These are phyloP conservation scores for Bombycilla garrulus DNA, from an alignment of 2,113 vertebrate species.

Conservation along the genomic window DNA sequence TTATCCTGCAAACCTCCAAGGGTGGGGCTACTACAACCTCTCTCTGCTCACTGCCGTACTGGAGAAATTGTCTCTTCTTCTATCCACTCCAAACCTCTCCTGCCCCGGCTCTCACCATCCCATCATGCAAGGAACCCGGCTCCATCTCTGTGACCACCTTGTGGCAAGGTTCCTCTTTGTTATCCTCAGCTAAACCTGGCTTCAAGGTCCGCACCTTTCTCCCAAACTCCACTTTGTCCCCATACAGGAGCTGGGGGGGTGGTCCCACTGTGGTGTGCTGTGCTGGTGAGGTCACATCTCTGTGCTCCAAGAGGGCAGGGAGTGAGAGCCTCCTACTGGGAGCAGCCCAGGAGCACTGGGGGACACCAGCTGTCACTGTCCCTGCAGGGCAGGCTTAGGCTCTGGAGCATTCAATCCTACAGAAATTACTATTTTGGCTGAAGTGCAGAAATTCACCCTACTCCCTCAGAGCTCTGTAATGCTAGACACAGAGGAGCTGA, in stretches of 20 bases:
- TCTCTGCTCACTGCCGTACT: background rate
- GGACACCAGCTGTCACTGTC: background rate
- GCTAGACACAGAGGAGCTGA: background rate
- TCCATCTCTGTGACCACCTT: background rate
- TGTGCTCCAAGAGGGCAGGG: background rate
- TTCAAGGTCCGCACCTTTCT: background rate
- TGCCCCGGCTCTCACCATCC: background rate
- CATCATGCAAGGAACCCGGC: background rate
- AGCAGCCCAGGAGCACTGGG: background rate
- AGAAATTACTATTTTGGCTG: background rate
- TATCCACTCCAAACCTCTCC: background rate
- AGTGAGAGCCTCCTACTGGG: background rate
- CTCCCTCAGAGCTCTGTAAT: background rate
- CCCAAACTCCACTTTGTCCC: background rate
- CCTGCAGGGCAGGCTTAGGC: background rate
- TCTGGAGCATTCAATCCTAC: background rate
- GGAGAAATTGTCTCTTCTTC: background rate
- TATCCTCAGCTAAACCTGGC: background rate
- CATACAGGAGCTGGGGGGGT: background rate
- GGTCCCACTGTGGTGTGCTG: background rate
- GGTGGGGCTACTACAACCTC: background rate
- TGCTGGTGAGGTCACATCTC: fast-evolving
- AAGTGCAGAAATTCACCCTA: background rate
- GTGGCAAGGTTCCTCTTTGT: background rate
- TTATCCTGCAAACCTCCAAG: background rate